phyloP scores from a whole-genome alignment of 2,797 vertebrate genomes.

The Chloroceryle inda region DNA sequence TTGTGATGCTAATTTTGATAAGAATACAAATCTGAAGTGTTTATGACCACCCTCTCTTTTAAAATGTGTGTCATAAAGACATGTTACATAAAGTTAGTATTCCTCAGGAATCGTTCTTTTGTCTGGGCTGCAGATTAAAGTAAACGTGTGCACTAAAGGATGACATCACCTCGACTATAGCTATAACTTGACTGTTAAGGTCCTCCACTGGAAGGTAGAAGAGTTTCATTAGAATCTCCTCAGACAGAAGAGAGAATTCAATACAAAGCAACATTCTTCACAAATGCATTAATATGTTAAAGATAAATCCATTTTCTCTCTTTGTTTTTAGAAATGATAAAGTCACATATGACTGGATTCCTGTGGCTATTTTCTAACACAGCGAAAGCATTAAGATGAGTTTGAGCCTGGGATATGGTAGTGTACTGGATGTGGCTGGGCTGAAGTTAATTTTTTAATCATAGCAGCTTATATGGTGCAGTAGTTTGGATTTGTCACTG shows the following conservation, averaged over 20 bases:
- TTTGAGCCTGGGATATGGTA: no score
- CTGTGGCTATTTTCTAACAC: background rate
- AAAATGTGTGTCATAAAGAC: background rate
- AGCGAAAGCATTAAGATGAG: background rate
- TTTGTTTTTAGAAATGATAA: background rate
- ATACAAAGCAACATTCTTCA: background rate
- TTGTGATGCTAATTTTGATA: background rate
- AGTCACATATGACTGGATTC: background rate
- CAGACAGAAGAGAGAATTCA: background rate
- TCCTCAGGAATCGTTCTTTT: background rate
- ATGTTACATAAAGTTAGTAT: background rate
- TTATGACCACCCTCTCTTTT: background rate
- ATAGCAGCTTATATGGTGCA: no score
- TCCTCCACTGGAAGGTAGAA: background rate
- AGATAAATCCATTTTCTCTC: background rate
- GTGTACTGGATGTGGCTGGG: no score
- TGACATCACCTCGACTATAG: background rate
- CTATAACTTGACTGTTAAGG: background rate
- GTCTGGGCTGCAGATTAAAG: background rate
- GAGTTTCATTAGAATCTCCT: background rate
- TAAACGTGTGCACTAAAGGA: background rate
- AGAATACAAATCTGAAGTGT: background rate
- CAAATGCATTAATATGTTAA: background rate
- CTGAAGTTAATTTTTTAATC: no score
- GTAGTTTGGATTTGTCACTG: no score